Percentiles rank a stretch among this genome's conserved stretches.
Evolutionary conservation across 2,888 invertebrate species (phyloP).

Genomic region (Anarsia innoxiella): DNA sequence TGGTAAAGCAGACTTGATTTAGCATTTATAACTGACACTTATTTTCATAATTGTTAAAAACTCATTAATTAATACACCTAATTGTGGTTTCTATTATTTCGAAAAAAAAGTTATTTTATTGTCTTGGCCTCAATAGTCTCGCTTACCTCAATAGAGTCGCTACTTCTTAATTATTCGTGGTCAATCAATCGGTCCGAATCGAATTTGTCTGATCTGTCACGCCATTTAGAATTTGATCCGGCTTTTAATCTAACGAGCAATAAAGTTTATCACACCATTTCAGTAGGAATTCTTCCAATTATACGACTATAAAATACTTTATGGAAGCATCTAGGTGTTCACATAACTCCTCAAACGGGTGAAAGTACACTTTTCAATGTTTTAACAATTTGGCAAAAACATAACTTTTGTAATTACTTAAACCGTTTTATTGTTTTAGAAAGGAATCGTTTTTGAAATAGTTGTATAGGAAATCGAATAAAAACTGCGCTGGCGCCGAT

Average conservation of each 20-base stretch:
- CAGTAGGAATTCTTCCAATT: slow-evolving; percentile 65
- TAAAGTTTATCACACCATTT: slow-evolving; percentile 68
- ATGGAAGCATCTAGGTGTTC: slow-evolving; percentile 33
- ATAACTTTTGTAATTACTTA: not conserved
- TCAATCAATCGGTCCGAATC: slow-evolving; percentile 52
- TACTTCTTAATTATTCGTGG: slow-evolving; percentile 63
- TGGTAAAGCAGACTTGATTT: too few relatives aligned
- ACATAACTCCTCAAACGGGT: slow-evolving; percentile 22
- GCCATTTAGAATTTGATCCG: slow-evolving; percentile 53
- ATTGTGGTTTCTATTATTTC: too few relatives aligned
- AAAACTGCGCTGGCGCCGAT: slow-evolving; percentile 60
- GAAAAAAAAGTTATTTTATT: too few relatives aligned
- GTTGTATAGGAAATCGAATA: slow-evolving; percentile 26
- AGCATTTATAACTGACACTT: too few relatives aligned
- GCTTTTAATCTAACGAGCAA: slow-evolving; percentile 59
- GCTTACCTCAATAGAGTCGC: slow-evolving; percentile 27
- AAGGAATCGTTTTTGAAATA: slow-evolving; percentile 2
- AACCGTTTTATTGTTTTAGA: not conserved
- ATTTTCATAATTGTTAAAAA: too few relatives aligned
- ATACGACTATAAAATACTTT: slow-evolving; percentile 49
- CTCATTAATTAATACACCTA: too few relatives aligned
- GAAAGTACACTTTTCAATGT: slow-evolving; percentile 42
- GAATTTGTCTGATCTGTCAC: slow-evolving; percentile 49
- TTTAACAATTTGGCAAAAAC: slow-evolving; percentile 16
- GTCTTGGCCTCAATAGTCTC: too few relatives aligned